These are phyloP conservation scores for Sarcophaga peregrina DNA, from an alignment of 1,140 invertebrate genomes.

Conservation along the genomic window DNA sequence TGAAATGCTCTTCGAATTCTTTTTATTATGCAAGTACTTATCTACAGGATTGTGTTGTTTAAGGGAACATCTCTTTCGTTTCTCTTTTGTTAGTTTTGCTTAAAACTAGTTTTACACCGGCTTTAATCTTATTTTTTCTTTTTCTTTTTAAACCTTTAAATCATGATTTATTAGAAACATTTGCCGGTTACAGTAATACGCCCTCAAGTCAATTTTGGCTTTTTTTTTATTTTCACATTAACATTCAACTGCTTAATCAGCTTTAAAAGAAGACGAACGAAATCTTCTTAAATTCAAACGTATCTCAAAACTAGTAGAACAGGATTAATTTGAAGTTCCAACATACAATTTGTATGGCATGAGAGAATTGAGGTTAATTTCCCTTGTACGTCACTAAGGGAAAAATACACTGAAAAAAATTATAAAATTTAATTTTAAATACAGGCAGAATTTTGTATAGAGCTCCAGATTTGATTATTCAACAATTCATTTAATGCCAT, in stretches of 20 bases:
- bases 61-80: neutral
- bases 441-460: too few relatives aligned
- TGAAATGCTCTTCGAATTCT: neutral
- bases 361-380: neutral
- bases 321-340: neutral
- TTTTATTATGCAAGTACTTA: neutral
- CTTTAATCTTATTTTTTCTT: neutral
- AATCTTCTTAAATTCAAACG: neutral
- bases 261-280: neutral
- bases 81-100: neutral
- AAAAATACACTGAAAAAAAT: too few relatives aligned
- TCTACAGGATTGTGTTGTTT: neutral
- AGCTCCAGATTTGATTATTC: too few relatives aligned
- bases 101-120: conserved; percentile 28
- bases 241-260: neutral
- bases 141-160: conserved; percentile 24
- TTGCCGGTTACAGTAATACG: neutral
- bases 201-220: neutral
- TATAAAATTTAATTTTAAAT: too few relatives aligned
- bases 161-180: conserved; percentile 16
- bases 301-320: neutral
- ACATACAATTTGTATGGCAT: neutral
- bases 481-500: too few relatives aligned
- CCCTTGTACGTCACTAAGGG: neutral
- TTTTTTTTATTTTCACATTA: neutral